Conservation (phyloP, 2,888 invertebrate genomes). For the Adela reaumurella region DNA sequence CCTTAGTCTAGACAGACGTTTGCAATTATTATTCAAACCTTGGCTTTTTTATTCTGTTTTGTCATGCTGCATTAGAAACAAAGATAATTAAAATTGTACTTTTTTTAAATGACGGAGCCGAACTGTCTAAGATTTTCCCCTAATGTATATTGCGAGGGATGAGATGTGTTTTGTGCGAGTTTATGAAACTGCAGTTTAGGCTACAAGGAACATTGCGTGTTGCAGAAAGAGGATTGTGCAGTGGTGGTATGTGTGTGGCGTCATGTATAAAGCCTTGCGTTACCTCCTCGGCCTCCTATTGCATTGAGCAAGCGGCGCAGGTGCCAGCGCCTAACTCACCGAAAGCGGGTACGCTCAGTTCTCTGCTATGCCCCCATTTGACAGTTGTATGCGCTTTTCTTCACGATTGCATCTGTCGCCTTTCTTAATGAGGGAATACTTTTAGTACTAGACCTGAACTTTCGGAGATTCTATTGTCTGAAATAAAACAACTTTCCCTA, state of each 20-base stretch:
- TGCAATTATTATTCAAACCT: too few relatives aligned
- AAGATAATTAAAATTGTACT: too few relatives aligned
- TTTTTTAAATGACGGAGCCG: too few relatives aligned
- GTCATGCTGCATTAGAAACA: too few relatives aligned
- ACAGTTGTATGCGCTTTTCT: background rate
- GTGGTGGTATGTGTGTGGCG: conserved; percentile 29
- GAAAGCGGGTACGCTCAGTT: conserved; percentile 25
- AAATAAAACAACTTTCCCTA: too few relatives aligned
- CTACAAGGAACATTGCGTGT: conserved; percentile 10
- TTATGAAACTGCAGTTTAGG: background rate
- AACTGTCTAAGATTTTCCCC: too few relatives aligned
- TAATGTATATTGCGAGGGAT: background rate
- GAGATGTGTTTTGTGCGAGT: conserved; percentile 4
- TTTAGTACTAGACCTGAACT: too few relatives aligned
- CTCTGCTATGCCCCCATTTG: background rate
- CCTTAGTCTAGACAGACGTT: too few relatives aligned
- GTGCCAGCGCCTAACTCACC: conserved; percentile 26
- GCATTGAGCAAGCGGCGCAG: conserved; percentile 37
- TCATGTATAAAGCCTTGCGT: conserved; percentile 51
- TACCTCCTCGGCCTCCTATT: conserved; percentile 36
- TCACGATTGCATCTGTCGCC: background rate
- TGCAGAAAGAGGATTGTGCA: conserved; percentile 40
- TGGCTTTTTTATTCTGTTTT: too few relatives aligned
- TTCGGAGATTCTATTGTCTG: too few relatives aligned
- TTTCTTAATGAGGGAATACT: too few relatives aligned